These are phyloP conservation scores for Smutsia gigantea DNA, from an alignment of 2,797 vertebrate genomes.

Conservation along the genomic window DNA sequence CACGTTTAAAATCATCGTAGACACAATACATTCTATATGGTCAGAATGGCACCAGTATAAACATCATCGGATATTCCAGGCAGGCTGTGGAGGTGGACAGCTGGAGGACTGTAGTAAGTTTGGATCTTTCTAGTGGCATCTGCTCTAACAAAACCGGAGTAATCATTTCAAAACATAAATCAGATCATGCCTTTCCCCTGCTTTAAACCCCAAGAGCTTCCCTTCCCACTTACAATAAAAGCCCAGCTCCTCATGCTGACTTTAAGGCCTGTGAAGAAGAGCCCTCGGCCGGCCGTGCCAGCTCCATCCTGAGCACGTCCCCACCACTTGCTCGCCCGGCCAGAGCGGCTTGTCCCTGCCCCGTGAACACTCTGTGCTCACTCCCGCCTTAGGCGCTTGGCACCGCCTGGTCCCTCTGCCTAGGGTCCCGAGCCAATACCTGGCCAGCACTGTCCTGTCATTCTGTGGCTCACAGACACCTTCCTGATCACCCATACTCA, in stretches of 20 bases:
- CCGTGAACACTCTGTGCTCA: neutral
- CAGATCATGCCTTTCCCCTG: neutral
- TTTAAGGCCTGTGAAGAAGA: neutral
- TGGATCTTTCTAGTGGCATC: constrained; percentile 61
- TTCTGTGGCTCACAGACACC: neutral
- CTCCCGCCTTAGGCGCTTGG: neutral
- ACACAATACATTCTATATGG: neutral
- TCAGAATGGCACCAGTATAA: neutral
- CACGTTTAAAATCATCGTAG: neutral
- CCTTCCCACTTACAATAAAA: neutral
- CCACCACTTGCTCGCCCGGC: neutral
- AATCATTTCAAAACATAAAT: constrained; percentile 33
- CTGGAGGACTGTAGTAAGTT: constrained; percentile 12
- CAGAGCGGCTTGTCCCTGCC: neutral
- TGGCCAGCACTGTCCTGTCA: neutral
- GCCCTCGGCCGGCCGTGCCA: rapidly evolving
- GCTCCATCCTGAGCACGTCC: rapidly evolving
- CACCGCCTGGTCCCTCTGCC: neutral
- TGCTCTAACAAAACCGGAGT: constrained; percentile 50
- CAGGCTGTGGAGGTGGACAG: neutral
- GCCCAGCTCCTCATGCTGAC: neutral
- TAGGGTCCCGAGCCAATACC: neutral
- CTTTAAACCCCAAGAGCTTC: neutral
- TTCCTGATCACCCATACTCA: neutral
- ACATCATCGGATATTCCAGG: neutral